Evolutionary conservation across 2,113 vertebrate species (phyloP).

Genomic region (Lichenostomus cassidix): DNA sequence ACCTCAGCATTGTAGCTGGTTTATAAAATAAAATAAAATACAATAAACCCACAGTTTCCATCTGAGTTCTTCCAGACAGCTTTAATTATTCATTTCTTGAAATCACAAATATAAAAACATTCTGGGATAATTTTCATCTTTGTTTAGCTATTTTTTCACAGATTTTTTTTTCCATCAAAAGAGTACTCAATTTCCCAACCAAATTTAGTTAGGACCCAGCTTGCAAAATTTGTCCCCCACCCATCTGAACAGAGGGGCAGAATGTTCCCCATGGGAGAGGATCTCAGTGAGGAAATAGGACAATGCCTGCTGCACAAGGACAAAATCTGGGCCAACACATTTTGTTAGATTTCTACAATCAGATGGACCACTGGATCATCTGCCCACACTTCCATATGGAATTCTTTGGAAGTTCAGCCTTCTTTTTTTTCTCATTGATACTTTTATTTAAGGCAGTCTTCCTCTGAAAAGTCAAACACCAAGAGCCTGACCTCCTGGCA

Average conservation of each 20-base stretch:
- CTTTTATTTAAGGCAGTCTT: background rate
- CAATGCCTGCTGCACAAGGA: background rate
- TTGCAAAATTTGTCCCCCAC: background rate
- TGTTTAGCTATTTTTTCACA: background rate
- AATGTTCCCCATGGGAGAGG: background rate
- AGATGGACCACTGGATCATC: background rate
- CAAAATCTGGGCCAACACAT: background rate
- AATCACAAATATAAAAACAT: background rate
- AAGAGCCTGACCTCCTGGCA: background rate
- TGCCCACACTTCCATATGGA: background rate
- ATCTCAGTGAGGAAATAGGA: background rate
- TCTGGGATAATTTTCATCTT: background rate
- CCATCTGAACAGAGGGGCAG: background rate
- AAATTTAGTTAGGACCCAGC: background rate
- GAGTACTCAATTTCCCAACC: background rate
- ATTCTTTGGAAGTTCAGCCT: background rate
- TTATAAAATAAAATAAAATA: background rate
- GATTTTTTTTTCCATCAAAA: rapidly evolving
- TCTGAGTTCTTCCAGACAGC: background rate
- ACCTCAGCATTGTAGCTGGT: background rate
- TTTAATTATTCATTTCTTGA: background rate
- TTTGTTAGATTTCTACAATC: background rate
- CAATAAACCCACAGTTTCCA: background rate
- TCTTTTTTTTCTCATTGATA: background rate
- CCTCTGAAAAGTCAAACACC: background rate